Conservation (phyloP, 2,888 invertebrate genomes). For the Cryptophagus acutangulus region DNA sequence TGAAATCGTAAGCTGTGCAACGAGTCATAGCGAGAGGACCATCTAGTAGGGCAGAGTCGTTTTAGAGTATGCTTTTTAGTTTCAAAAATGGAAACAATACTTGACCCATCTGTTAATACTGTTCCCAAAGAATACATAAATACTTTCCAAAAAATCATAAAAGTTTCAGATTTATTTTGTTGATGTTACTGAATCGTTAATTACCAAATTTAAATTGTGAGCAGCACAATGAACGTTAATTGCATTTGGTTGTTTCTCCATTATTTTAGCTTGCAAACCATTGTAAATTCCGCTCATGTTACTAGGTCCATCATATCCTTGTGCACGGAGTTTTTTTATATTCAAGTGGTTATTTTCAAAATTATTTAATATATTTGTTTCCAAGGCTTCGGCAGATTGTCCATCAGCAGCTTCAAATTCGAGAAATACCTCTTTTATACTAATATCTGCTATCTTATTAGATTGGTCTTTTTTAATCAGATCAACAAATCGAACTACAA, state of each 20-base stretch:
- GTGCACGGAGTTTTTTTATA: constrained; percentile 6
- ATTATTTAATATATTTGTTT: neutral
- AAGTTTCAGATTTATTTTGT: constrained; percentile 4
- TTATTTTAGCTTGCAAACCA: constrained; percentile 8
- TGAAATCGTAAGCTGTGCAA: neutral
- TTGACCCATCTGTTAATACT: neutral
- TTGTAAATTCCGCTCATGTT: constrained; percentile 12
- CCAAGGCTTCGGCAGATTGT: neutral
- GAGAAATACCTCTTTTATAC: neutral
- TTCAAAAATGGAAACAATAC: too few relatives aligned
- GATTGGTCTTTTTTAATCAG: neutral
- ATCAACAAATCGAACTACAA: neutral
- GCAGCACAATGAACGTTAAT: constrained; percentile 11
- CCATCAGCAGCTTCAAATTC: neutral
- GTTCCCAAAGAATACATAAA: neutral
- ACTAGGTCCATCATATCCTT: constrained; percentile 10
- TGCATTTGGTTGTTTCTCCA: constrained; percentile 5
- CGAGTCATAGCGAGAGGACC: neutral
- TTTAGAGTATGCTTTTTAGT: too few relatives aligned
- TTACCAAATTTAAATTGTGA: constrained; percentile 12
- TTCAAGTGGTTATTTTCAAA: neutral
- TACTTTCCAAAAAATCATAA: constrained; percentile 2
- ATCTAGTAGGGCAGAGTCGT: neutral
- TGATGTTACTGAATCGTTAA: constrained; percentile 8
- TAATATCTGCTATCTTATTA: neutral